These are phyloP conservation scores for Drosophila subobscura DNA, from an alignment of 1,140 invertebrate species.

Conservation along the genomic window DNA sequence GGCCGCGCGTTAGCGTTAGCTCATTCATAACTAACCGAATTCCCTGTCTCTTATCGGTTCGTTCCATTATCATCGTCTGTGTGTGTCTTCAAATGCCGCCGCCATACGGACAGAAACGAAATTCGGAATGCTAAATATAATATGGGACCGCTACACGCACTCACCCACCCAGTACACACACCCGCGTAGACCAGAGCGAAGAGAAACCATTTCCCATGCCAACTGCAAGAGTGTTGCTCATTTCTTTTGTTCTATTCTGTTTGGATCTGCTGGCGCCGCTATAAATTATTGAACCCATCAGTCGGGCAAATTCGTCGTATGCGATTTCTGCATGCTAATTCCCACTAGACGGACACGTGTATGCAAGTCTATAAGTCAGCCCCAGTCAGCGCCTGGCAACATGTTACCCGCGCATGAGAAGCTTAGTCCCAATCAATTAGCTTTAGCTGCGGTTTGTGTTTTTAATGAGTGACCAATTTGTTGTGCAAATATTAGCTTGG, in stretches of 20 bases:
- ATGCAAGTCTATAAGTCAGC: slow-evolving; percentile 4
- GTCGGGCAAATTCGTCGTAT: slow-evolving; percentile 32
- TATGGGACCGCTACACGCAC: slow-evolving; percentile 17
- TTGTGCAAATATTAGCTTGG: slow-evolving; percentile 63
- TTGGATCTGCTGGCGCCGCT: slow-evolving; percentile 21
- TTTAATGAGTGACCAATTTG: slow-evolving; percentile 35
- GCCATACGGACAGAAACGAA: slow-evolving; percentile 9
- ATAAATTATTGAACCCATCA: slow-evolving; percentile 13
- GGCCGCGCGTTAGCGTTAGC: slow-evolving; percentile 1
- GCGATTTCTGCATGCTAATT: slow-evolving; percentile 39
- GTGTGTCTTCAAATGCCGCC: slow-evolving; percentile 46
- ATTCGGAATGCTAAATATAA: slow-evolving; percentile 51
- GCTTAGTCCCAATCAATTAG: slow-evolving; percentile 52
- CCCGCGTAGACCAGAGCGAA: too few species aligned
- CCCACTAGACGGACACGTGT: slow-evolving; percentile 31
- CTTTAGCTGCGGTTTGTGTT: slow-evolving; percentile 16
- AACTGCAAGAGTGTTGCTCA: background rate
- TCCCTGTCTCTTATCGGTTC: slow-evolving; percentile 6
- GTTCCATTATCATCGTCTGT: slow-evolving; percentile 20
- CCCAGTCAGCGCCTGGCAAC: slow-evolving; percentile 21
- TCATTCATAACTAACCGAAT: slow-evolving; percentile 57
- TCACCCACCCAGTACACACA: too few species aligned
- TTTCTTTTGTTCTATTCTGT: background rate
- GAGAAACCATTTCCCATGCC: background rate
- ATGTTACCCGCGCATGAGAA: background rate